Evolutionary conservation across 2,888 invertebrate genomes (phyloP), one percentile per base, ranked within the genome.

Genomic region (Caenorhabditis doughertyi): DNA sequence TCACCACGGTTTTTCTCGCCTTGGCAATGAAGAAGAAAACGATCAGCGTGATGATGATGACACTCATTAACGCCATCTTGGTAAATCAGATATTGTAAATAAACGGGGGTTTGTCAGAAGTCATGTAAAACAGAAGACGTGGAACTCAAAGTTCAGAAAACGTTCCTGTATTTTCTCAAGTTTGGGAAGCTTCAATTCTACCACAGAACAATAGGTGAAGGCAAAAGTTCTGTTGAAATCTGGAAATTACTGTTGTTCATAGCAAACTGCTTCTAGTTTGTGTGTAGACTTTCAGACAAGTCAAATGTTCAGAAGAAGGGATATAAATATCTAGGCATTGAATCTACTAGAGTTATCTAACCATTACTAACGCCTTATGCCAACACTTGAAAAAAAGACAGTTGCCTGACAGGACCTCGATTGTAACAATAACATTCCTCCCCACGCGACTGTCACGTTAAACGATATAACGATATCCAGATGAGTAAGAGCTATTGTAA

Each of bases 1-100:
- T 76, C 76, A 76, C 58, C 8, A 4, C 32, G 32, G 32, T 65
- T 76, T 76, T 76, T 76, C 65, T 65, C 65, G 56, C 74, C 56
- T 47, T 18, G 72, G 39, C 21, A 27, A 56, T 35, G 35, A 60
- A 21, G 65, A 39, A 32, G 44, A 56, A 44, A 23, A 9, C 4
- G 13, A 39, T 51, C 60, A 49, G 51, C 55, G 44, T 44, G 32
- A 47, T 47, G 39, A 39, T 13, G 56, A 60, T 49, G 68, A 32
- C 64, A 23, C 55, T 76, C 76, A 76, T 76, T 76, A 76, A 76
- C 60, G 67, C 51, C 67, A 51, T 56, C 23, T 18, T 29, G 39
- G 27, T n/a, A n/a, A 25, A 11, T 18, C 32, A 35, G 42, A 11
- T 42, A n/a, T n/a, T n/a, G n/a, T n/a, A n/a, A n/a, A n/a, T n/a